These are phyloP conservation scores for Cydia amplana DNA, from an alignment of 1,140 invertebrate species.

Conservation along the genomic window DNA sequence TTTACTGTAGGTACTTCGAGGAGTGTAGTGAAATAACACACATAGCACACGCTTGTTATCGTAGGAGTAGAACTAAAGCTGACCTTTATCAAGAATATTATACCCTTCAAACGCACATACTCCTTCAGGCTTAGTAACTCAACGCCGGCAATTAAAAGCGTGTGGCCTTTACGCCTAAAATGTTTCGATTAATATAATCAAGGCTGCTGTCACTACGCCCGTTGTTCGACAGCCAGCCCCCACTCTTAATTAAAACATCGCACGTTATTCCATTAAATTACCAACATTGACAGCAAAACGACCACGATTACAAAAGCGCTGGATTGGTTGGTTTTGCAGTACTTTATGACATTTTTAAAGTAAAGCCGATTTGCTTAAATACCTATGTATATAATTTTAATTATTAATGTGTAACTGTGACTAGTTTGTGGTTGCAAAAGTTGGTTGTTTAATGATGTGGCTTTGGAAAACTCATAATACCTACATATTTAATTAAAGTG, in stretches of 20 bases:
- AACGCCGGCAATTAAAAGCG: not conserved
- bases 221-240: not conserved
- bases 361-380: not conserved
- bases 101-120: no score
- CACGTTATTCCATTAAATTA: not conserved
- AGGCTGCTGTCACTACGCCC: not conserved
- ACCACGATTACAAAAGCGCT: not conserved
- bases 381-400: not conserved
- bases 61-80: no score
- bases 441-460: no score
- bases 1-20: no score
- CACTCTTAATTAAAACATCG: conserved; percentile 14
- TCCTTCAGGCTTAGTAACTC: no score
- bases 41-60: no score
- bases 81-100: no score
- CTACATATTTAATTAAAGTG: no score
- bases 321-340: not conserved
- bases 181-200: conserved; percentile 1
- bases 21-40: no score
- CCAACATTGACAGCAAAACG: not conserved
- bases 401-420: not conserved
- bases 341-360: not conserved
- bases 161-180: not conserved
- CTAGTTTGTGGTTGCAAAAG: no score
- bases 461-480: no score